Evolutionary conservation across 2,888 invertebrate species (phyloP).

Genomic region (Agapostemon virescens): DNA sequence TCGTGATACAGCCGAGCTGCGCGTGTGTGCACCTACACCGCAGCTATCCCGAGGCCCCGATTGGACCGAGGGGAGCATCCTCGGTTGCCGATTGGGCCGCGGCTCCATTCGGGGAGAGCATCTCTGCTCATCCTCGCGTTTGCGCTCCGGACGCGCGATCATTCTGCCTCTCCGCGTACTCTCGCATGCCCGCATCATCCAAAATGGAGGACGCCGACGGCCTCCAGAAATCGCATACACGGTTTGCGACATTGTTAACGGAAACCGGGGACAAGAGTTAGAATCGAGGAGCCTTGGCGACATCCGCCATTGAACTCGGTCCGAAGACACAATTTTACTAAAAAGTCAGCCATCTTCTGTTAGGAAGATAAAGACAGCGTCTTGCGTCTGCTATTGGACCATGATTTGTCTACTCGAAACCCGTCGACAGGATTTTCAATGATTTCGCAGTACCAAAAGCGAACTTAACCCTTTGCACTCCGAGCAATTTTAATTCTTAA

Average conservation of each 20-base stretch:
- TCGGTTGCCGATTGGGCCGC: slow-evolving; percentile 72
- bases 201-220: slow-evolving; percentile 73
- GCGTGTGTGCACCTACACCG: slow-evolving; percentile 64
- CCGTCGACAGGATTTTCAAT: neutral
- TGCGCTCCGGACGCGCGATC: slow-evolving; percentile 68
- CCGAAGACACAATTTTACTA: too few relatives aligned
- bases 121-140: slow-evolving; percentile 79
- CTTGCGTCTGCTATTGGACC: neutral
- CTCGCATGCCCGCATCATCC: slow-evolving; percentile 60
- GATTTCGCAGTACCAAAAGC: neutral
- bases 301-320: too few relatives aligned
- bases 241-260: neutral
- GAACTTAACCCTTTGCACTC: too few relatives aligned
- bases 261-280: too few relatives aligned
- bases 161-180: slow-evolving; percentile 40
- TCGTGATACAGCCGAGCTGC: slow-evolving; percentile 43
- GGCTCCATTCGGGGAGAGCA: slow-evolving; percentile 62
- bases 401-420: too few relatives aligned
- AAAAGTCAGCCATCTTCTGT: too few relatives aligned
- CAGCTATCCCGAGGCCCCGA: slow-evolving; percentile 72
- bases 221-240: neutral
- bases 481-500: too few relatives aligned
- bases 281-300: neutral
- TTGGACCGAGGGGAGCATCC: slow-evolving; percentile 78
- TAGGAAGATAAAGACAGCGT: neutral